Base-by-base conservation (phyloP, 2,113 vertebrate genomes). In the Rissa tridactyla region DNA sequence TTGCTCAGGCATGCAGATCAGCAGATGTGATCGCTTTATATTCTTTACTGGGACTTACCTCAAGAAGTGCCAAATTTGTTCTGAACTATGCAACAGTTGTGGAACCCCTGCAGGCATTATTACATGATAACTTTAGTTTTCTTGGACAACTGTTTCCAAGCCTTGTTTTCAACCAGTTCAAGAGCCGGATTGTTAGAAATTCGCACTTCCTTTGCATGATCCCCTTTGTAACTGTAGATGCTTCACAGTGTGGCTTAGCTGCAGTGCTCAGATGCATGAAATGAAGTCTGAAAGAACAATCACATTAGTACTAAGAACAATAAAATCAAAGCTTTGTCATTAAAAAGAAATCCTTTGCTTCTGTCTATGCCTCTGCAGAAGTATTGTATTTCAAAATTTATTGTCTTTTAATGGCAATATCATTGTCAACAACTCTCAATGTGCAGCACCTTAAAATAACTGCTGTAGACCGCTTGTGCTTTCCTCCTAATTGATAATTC, bases 11-110 rank as follows among this genome's bases (percentile, higher is more conserved):
- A 82, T 17, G 73, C 42, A 85, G 68, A 78, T n/a, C 30, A 36
- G 85, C 95, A 96, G 89, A 95, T 95, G 92, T 91, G 84, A 90
- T 94, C 8, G 1, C 51, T 96, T 93, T 69, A 52, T 94, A 20
- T 80, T 92, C 88, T 96, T 94, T 94, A 89, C 70, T 79, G 36
- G 79, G 84, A 80, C 86, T 94, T 94, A 92, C 32, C 78, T 95
- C 92, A 82, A 95, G 58, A 92, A 91, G 70, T 92, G 86, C 86
- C 92, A 95, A 79, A 94, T 91, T 95, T 95, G 89, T 88, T 91
- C 73, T 87, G 94, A 97, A 82, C 93, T 85, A 89, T 91, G 91
- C 83, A 96, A 80, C 46, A 90, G 86, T 96, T 94, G 84, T 85
- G 89, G 82, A 91, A 94, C 54, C 70, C 95, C 92, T 92, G 78